These are phyloP conservation scores for Oryctes rhinoceros DNA, from an alignment of 1,140 invertebrate species.

Conservation along the genomic window DNA sequence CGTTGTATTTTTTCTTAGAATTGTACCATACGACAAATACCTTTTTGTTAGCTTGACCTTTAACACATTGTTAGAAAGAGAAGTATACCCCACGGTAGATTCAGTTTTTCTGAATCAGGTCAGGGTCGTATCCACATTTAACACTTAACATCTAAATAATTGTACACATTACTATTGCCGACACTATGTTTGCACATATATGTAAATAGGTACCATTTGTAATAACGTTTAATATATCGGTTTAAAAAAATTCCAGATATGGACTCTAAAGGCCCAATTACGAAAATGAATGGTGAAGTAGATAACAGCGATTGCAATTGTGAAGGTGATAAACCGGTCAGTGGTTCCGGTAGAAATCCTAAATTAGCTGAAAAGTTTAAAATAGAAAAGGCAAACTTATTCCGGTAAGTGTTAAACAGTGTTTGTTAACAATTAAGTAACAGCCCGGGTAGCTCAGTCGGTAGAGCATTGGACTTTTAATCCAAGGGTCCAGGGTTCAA, in stretches of 20 bases:
- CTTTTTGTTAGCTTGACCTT: constrained; percentile 34
- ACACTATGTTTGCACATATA: neutral
- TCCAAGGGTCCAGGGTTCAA: constrained; percentile 82
- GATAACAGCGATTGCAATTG: neutral
- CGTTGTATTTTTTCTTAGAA: neutral
- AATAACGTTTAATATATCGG: neutral
- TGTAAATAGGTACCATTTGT: neutral
- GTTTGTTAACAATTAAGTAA: neutral
- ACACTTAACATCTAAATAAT: constrained; percentile 4
- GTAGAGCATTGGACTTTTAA: constrained; percentile 83
- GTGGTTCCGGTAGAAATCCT: neutral
- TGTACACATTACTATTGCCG: neutral
- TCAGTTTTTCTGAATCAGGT: constrained; percentile 35
- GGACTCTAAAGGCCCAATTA: constrained; percentile 67
- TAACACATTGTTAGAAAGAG: constrained; percentile 25
- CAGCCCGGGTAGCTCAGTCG: constrained; percentile 80
- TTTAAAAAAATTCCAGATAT: constrained; percentile 56
- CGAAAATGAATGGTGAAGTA: neutral
- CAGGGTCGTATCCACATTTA: constrained; percentile 2
- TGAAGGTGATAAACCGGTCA: neutral
- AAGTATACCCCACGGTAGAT: neutral
- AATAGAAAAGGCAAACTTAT: constrained; percentile 12
- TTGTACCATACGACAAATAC: neutral
- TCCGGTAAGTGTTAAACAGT: constrained; percentile 13
- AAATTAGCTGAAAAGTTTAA: constrained; percentile 18